Conservation (phyloP, 2,888 invertebrate species). For the Orchesellides sinensis region DNA sequence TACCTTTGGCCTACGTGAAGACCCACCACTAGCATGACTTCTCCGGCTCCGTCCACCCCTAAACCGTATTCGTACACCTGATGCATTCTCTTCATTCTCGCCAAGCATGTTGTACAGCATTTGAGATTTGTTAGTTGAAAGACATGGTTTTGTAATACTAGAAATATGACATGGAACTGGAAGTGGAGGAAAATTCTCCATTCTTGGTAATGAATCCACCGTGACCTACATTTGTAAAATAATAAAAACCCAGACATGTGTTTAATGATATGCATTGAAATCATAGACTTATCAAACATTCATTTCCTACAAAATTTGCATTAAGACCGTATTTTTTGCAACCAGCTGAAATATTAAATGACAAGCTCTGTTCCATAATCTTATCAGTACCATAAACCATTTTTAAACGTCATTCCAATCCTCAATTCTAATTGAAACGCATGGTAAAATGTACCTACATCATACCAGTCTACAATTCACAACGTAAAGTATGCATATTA, state of each 20-base stretch:
- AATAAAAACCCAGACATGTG: neutral
- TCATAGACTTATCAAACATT: neutral
- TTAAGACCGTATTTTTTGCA: neutral
- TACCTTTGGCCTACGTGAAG: conserved; percentile 61
- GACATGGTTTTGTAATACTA: conserved; percentile 64
- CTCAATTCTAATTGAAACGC: no score
- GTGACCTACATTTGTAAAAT: conserved; percentile 54
- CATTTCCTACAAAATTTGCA: neutral
- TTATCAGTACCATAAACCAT: no score
- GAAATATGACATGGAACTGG: conserved; percentile 44
- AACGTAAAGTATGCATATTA: no score
- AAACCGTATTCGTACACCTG: conserved; percentile 58
- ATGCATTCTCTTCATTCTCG: conserved; percentile 34
- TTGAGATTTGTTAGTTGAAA: conserved; percentile 58
- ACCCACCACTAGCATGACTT: conserved; percentile 57
- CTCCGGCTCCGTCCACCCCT: conserved; percentile 58
- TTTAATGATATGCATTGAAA: neutral
- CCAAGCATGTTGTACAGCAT: conserved; percentile 42
- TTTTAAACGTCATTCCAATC: no score
- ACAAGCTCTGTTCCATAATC: neutral
- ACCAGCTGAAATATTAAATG: neutral
- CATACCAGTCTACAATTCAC: no score
- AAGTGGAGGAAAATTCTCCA: conserved; percentile 49
- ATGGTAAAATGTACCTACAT: no score
- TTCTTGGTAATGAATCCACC: conserved; percentile 59